Conservation (phyloP, 1,140 invertebrate species). For the Bombus pyrosoma region DNA sequence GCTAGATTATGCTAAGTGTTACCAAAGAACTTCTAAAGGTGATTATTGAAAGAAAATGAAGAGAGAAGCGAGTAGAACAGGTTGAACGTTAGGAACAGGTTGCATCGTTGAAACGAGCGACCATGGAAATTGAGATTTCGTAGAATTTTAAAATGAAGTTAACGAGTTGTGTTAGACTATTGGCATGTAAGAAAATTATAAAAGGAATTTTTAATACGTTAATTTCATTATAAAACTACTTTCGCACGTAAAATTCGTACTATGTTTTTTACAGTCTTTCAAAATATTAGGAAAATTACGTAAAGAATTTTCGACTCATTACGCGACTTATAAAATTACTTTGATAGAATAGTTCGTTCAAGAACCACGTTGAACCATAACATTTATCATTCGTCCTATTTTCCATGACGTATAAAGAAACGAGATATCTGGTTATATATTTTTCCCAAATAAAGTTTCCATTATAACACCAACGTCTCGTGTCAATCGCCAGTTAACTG, state of each 20-base stretch:
- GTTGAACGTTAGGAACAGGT: not conserved
- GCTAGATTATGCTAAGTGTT: not conserved
- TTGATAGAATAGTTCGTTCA: not conserved
- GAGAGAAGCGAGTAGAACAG: not conserved
- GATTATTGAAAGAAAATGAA: not conserved
- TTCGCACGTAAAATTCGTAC: too few species aligned
- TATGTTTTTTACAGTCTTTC: too few species aligned
- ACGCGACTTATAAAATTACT: not conserved
- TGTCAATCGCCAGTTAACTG: not conserved
- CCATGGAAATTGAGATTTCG: not conserved
- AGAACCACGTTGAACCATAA: too few species aligned
- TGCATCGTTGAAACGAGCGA: not conserved
- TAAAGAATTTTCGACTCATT: too few species aligned
- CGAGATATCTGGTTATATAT: not conserved
- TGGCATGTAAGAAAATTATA: too few species aligned
- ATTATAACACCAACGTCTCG: not conserved
- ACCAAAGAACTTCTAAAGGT: not conserved
- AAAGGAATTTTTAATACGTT: too few species aligned
- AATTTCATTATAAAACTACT: too few species aligned
- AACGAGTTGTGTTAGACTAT: too few species aligned
- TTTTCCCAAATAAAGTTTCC: not conserved
- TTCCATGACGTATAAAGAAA: not conserved
- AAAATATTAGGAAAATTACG: too few species aligned
- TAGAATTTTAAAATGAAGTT: not conserved
- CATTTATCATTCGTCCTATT: not conserved